Evolutionary conservation across 2,888 invertebrate species (phyloP), one percentile per base, ranked within the genome.

Genomic region (Heliconius charithonia): DNA sequence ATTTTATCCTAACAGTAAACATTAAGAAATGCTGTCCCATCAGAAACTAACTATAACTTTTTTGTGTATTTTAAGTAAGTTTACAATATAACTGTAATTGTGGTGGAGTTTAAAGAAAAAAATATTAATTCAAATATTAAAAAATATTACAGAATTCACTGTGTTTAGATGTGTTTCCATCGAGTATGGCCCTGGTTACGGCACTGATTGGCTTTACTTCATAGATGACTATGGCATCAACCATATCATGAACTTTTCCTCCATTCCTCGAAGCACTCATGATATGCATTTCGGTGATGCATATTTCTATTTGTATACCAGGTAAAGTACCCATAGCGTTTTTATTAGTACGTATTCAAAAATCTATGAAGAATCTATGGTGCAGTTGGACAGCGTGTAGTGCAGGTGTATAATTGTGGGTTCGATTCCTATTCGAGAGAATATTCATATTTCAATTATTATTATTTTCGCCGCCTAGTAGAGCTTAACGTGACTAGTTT

Each of bases 241-340:
- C 0, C 89, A 89, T 69, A 82, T 88, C 3, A 85, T 93, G 86
- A 93, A 95, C 85, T 92, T 92, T 81, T 91, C 94, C 1, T 83
- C 85, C 9, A 81, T 90, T 72, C 89, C 93, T 32, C 80, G 85
- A n/a, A 89, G 89, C 70, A 84, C 82, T 16, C 85, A 87, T 59
- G 88, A 89, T 3, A 85, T 92, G 78, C 79, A 86, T 66, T 88
- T 87, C 72, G 92, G 93, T 25, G 89, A 92, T 70, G 90, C 94
- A n/a, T 91, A 90, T 81, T 96, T 94, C 84, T 90, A 92, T 81
- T 89, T 95, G 76, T 93, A 92, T 79, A 94, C 94, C 73, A 92
- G 94, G 94, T 93, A 88, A 80, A 73, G 25, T 25, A 51, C 59
- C 10, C n/a, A n/a, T 59, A 32, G 12, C n/a, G 16, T 41, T 16